phyloP scores from a whole-genome alignment of 1,140 invertebrate genomes.

The Tetramorium alpestre region DNA sequence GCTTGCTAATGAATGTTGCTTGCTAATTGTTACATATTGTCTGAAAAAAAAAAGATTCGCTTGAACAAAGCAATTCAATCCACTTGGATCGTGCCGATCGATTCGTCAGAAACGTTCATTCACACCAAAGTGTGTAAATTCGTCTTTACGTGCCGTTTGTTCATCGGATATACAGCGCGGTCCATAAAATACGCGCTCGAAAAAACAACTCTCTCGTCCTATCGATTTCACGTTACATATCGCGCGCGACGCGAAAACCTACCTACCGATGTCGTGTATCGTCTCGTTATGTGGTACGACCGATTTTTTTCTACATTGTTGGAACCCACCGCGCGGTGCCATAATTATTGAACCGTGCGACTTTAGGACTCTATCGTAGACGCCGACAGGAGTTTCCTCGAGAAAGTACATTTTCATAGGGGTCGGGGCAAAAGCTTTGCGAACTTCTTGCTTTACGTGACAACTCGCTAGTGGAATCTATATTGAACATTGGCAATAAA shows the following conservation, averaged over 20 bases:
- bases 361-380: constrained; percentile 3
- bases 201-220: constrained; percentile 33
- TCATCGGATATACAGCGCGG: constrained; percentile 29
- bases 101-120: neutral
- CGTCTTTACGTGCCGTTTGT: constrained; percentile 39
- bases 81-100: neutral
- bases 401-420: neutral
- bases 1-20: neutral
- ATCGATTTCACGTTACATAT: constrained; percentile 54
- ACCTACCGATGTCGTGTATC: neutral
- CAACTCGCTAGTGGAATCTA: neutral
- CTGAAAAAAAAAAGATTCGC: neutral
- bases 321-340: too few species aligned
- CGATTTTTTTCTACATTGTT: constrained; percentile 7
- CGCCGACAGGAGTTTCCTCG: neutral
- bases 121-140: constrained; percentile 24
- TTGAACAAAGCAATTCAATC: neutral
- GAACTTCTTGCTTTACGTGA: neutral
- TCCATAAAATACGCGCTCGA: constrained; percentile 33
- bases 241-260: constrained; percentile 19
- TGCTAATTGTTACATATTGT: neutral
- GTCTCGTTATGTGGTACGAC: neutral
- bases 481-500: neutral
- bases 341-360: constrained; percentile 30
- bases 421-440: neutral